Base-by-base conservation (phyloP, 92 coral and sea anemone species). In the Epizoanthus ramosus region DNA sequence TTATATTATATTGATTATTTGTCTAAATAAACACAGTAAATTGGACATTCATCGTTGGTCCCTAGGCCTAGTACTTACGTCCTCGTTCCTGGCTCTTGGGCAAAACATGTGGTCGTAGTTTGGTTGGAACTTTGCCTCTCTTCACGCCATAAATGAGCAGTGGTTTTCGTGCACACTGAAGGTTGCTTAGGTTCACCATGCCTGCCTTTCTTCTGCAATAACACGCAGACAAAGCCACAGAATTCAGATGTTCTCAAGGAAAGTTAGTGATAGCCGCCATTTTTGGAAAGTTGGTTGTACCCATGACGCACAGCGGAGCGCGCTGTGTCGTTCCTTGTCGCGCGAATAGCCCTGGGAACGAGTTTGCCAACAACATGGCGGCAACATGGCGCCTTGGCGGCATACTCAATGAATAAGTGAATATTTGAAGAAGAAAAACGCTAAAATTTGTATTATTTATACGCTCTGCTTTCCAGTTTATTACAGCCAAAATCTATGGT, bases 141-240 rank as follows among this genome's bases (percentile, higher is more conserved):
- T 96, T 96, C 10, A 96, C 96, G 19, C 99, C 99, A 68, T 96
- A 96, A 47, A 96, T 90, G 6, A 96, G 93, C 84, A 79, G 91
- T 41, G 98, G 98, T 33, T 92, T 93, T 43, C 94, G 85, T 19
- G 71, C 99, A 47, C 79, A 81, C 14, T 81, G 80, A 50, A 83
- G 50, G 53, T 60, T 84, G 9, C 92, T 96, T 28, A 96, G 63
- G 85, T 92, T 94, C 41, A 96, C 99, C 99, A 96, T 96, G 17
- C 47, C 74, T 53, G 33, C 0, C 5, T 15, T 57, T 71, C 19
- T 58, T 39, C 56, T 31, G 4, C 3, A 3, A 47, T 43, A 28
- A 35, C 39, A 7, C 1, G 31, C 41, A 57, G 56, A 41, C 28
- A 57, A 83, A 22, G 72, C 81, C 50, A 50, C 54, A 50, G 15